Percentiles rank a stretch among this genome's conserved stretches.
phyloP scores from a whole-genome alignment of 1,140 invertebrate species.

The Caligus rogercresseyi region DNA sequence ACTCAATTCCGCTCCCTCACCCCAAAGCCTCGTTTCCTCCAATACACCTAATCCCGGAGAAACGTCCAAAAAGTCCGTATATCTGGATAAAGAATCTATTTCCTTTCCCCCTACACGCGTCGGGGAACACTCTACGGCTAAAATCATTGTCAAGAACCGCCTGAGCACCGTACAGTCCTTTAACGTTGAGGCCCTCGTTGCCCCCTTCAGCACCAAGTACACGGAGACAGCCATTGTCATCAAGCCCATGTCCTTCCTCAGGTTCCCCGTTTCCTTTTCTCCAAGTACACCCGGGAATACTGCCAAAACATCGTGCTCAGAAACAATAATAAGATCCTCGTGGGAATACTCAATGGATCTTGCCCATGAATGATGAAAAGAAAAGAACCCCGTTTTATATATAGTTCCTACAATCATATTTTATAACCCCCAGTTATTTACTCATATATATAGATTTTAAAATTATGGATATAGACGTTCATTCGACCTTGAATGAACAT shows the following conservation, averaged over 20 bases:
- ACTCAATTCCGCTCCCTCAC: not conserved
- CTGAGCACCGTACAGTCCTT: not conserved
- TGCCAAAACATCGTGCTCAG: not conserved
- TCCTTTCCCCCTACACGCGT: not conserved
- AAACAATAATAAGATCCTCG: not conserved
- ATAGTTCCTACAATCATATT: too few relatives aligned
- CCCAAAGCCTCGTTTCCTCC: not conserved
- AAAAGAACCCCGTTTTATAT: too few relatives aligned
- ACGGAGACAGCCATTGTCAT: not conserved
- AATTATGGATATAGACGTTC: too few relatives aligned
- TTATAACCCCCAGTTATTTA: too few relatives aligned
- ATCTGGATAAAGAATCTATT: not conserved
- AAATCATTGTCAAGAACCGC: slow-evolving; percentile 9
- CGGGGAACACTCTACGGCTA: not conserved
- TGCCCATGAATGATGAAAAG: too few relatives aligned
- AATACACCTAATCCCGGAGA: not conserved
- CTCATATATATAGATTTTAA: too few relatives aligned
- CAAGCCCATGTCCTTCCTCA: not conserved
- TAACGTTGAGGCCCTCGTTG: not conserved
- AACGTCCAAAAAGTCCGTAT: not conserved
- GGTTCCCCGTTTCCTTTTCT: not conserved
- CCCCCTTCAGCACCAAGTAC: not conserved
- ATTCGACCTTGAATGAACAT: too few relatives aligned
- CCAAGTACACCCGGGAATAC: not conserved
- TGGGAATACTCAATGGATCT: not conserved